These are phyloP conservation scores for Megaleporinus macrocephalus DNA, from an alignment of 2,113 vertebrate species.

Conservation along the genomic window DNA sequence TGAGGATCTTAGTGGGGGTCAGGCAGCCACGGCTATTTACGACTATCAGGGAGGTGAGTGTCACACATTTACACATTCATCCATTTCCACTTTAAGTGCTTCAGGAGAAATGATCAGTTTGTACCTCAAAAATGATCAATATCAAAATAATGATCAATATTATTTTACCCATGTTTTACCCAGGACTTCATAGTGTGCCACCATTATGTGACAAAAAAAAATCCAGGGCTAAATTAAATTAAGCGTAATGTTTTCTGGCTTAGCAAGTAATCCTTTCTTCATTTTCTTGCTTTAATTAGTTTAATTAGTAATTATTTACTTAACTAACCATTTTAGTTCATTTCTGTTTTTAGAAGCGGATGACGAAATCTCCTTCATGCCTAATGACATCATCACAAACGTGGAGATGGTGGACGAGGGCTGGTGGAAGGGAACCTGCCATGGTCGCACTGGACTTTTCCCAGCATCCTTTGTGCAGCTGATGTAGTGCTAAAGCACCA, in stretches of 20 bases:
- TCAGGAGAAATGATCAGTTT: too few species aligned
- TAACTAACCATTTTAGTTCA: not conserved
- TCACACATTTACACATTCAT: not conserved
- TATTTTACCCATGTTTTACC: too few species aligned
- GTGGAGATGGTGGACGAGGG: constrained; percentile 94
- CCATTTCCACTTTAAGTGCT: not conserved
- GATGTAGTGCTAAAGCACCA: constrained; percentile 35
- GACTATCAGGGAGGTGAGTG: constrained; percentile 88
- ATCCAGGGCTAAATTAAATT: too few species aligned
- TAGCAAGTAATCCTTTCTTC: too few species aligned
- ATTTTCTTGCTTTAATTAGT: too few species aligned
- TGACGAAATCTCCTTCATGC: constrained; percentile 92
- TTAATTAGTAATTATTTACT: too few species aligned
- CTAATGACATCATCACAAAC: constrained; percentile 86
- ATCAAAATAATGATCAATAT: too few species aligned
- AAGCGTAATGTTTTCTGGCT: too few species aligned
- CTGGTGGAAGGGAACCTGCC: constrained; percentile 91
- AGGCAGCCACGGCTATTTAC: constrained; percentile 81
- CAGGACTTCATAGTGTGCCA: too few species aligned
- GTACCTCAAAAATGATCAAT: too few species aligned
- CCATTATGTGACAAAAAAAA: too few species aligned
- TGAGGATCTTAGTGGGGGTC: constrained; percentile 65
- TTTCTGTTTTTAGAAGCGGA: constrained; percentile 79
- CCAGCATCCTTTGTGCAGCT: constrained; percentile 90
- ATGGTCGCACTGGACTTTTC: constrained; percentile 83